Base-by-base conservation (phyloP, 2,797 vertebrate genomes). In the Clamator glandarius region DNA sequence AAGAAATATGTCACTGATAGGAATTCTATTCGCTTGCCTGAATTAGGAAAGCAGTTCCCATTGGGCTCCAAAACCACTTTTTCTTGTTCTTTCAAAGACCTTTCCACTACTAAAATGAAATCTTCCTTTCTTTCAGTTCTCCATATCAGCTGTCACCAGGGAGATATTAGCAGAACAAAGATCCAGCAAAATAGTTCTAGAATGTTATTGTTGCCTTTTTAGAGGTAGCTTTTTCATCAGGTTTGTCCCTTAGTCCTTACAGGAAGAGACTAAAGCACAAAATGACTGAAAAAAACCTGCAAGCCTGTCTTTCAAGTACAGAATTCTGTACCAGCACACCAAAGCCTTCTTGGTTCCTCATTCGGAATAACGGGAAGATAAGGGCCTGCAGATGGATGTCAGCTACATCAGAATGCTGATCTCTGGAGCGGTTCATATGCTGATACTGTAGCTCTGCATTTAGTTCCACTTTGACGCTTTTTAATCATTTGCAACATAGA, bases 401-500 rank as follows among this genome's bases (percentile, higher is more conserved):
- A 41, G 17, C 44, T 63, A 33, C 10, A 3, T 41, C 31, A 58
- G 57, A 36, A 50, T 0, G 0, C 24, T 67, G 19, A 24, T 54
- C 52, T 62, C 42, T 42, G 12, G 15, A 36, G 17, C 2, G 7
- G 5, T 54, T 81, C 33, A 31, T 58, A 50, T 70, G 23, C 28
- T 66, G 28, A 54, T 39, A 8, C 8, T 62, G 67, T n/a, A 39
- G 18, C 26, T 86, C 35, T 63, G 55, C 16, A 26, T 76, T 83
- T 31, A 44, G 24, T 44, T 42, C 23, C 9, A 55, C 26, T 80
- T 73, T 44, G 28, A 68, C n/a, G 12, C 17, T 62, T 92, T 87
- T 16, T 44, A 29, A 21, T 25, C 3, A n/a, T 41, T 77, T 80
- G 19, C 31, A 52, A 16, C 3, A 25, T 1, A 59, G 44, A 73